A percentile compares a stretch with the other conserved stretches of the same genome.
Evolutionary conservation across 2,113 vertebrate genomes (phyloP).

Genomic region (Pseudopodoces humilis): DNA sequence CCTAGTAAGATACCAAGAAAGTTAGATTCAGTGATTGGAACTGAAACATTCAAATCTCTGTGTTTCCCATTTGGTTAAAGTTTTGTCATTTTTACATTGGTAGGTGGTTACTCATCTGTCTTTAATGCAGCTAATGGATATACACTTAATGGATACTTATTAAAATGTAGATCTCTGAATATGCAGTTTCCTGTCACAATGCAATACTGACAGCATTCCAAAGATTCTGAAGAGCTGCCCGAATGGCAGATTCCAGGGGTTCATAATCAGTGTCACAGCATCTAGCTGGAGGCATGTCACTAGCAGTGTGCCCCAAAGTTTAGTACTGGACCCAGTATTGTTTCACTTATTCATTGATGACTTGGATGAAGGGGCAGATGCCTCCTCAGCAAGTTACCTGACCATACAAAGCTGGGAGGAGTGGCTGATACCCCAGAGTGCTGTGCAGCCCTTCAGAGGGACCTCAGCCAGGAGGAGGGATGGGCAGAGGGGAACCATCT

Average conservation of each 20-base stretch:
- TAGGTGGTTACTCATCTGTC: background rate
- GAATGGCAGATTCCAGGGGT: background rate
- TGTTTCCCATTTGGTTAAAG: background rate
- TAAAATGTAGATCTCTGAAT: background rate
- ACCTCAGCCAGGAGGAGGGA: rapidly evolving
- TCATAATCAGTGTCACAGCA: background rate
- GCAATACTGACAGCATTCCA: background rate
- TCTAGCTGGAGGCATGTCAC: background rate
- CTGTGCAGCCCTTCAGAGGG: background rate
- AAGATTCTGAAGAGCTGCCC: background rate
- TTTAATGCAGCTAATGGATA: background rate
- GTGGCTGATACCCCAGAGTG: too few species aligned
- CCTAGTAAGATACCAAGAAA: background rate
- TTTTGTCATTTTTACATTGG: background rate
- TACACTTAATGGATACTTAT: background rate
- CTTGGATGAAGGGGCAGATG: background rate
- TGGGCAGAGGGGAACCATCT: background rate
- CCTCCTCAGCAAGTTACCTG: background rate
- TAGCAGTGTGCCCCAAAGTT: background rate
- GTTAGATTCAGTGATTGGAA: background rate
- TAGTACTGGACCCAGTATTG: background rate
- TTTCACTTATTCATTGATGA: background rate
- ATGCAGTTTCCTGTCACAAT: background rate
- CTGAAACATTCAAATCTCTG: rapidly evolving
- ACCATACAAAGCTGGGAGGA: background rate